A percentile compares a stretch with the other conserved stretches of the same genome.
Evolutionary conservation across 1,140 invertebrate species (phyloP).

Genomic region (Cotesia glomerata): DNA sequence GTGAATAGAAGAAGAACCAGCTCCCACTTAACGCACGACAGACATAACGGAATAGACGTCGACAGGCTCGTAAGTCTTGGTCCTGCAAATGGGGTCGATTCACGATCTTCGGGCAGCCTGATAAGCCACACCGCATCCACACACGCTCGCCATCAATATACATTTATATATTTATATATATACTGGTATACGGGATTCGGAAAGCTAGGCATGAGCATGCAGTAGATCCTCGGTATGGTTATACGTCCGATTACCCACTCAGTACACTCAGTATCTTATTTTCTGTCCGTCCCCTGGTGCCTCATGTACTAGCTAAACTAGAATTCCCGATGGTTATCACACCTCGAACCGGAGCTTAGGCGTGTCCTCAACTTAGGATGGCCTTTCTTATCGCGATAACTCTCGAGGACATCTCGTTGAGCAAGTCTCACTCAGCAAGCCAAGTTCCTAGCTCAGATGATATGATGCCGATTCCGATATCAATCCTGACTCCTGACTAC

Average conservation of each 20-base stretch:
- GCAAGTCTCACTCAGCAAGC: conserved; percentile 35
- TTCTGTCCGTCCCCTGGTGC: neutral
- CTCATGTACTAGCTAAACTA: neutral
- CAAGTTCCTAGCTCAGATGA: conserved; percentile 31
- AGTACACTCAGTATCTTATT: neutral
- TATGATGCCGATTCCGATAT: too few species aligned
- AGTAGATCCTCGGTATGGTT: conserved; percentile 2
- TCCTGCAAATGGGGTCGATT: conserved; percentile 31
- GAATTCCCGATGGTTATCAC: conserved; percentile 34
- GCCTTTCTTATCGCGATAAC: conserved; percentile 56
- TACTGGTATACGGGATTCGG: neutral
- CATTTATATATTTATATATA: neutral
- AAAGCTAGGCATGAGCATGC: neutral
- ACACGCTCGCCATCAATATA: neutral
- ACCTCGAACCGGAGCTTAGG: conserved; percentile 38
- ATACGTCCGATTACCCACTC: too few species aligned
- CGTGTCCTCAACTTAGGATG: conserved; percentile 60
- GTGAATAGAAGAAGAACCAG: conserved; percentile 15
- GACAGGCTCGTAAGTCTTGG: conserved; percentile 35
- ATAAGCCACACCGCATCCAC: conserved; percentile 1
- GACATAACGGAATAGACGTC: conserved; percentile 38
- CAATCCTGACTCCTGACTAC: neutral
- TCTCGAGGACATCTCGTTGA: conserved; percentile 51
- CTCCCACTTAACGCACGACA: conserved; percentile 25
- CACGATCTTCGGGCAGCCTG: conserved; percentile 18